Base-by-base conservation (phyloP, 2,113 vertebrate genomes). In the Pheucticus melanocephalus region DNA sequence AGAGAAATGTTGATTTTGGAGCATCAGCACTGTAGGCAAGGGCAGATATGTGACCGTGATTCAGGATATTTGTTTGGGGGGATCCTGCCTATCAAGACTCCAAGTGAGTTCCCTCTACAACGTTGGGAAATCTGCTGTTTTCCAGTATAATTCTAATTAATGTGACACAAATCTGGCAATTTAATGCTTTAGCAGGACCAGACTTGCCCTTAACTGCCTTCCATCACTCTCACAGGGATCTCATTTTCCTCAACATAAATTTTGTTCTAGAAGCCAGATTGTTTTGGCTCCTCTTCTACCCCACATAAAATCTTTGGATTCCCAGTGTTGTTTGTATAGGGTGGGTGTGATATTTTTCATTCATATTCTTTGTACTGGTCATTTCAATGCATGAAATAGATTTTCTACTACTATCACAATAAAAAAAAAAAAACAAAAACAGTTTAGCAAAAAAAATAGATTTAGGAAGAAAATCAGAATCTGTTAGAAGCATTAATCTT, bases 261-360 rank as follows among this genome's bases (percentile, higher is more conserved):
- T 77, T 76, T 70, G 11, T 53, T 66, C 24, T 16, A 37, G 51
- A 12, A 57, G 22, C 21, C 53, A 59, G 51, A 61, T 24, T n/a
- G 5, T 10, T 87, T 53, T 28, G 4, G 16, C 28, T 78, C 18
- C 12, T 56, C n/a, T 80, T 51, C 28, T 20, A 1, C 13, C 25
- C 25, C n/a, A 23, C 7, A 20, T 65, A 47, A 83, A 68, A 53
- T 45, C 24, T 64, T 37, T 77, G 45, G 19, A 44, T 86, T 64
- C 37, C 16, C 47, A 42, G 0, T 5, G 20, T 6, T 48, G 35
- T 11, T 53, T 1, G 0, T 17, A 12, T 2, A 10, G 22, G 20
- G 11, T 33, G 11, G 20, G 10, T 15, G 37, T 9, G 39, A 48
- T 6, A 50, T 31, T 85, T 85, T 56, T 37, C 37, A 35, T 70